Percentiles rank a stretch among this genome's conserved stretches.
Evolutionary conservation across 2,888 invertebrate species (phyloP).

Genomic region (Ormyrus thymus): DNA sequence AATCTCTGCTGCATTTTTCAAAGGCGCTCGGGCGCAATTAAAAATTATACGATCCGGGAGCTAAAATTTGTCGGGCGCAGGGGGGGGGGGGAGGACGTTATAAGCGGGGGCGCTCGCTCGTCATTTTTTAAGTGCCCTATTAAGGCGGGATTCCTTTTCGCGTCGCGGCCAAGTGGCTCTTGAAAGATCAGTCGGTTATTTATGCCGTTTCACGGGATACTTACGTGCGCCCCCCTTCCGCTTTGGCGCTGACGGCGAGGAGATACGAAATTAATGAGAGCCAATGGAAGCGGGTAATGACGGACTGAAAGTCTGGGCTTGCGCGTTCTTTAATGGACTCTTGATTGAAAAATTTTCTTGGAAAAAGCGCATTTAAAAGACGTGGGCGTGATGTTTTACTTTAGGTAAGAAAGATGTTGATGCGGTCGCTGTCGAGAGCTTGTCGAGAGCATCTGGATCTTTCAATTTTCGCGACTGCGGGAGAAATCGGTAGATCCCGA

Average conservation of each 20-base stretch:
- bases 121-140: slow-evolving; percentile 45
- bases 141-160: slow-evolving; percentile 39
- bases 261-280: slow-evolving; percentile 36
- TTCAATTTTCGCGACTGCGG: not conserved
- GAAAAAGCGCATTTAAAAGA: no score
- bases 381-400: no score
- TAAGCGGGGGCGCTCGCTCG: not conserved
- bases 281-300: slow-evolving; percentile 31
- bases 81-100: no score
- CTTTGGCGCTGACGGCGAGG: not conserved
- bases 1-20: slow-evolving; percentile 43
- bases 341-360: no score
- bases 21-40: slow-evolving; percentile 50
- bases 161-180: slow-evolving; percentile 26
- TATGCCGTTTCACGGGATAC: slow-evolving; percentile 29
- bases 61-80: slow-evolving; percentile 24
- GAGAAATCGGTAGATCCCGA: not conserved
- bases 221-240: not conserved
- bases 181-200: slow-evolving; percentile 52
- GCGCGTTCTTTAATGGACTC: no score
- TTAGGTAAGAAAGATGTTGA: no score
- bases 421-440: no score
- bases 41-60: slow-evolving; percentile 46
- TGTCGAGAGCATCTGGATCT: not conserved
- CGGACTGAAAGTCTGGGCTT: not conserved